Evolutionary conservation across 1,140 invertebrate genomes (phyloP).

Genomic region (Brachionus plicatilis): DNA sequence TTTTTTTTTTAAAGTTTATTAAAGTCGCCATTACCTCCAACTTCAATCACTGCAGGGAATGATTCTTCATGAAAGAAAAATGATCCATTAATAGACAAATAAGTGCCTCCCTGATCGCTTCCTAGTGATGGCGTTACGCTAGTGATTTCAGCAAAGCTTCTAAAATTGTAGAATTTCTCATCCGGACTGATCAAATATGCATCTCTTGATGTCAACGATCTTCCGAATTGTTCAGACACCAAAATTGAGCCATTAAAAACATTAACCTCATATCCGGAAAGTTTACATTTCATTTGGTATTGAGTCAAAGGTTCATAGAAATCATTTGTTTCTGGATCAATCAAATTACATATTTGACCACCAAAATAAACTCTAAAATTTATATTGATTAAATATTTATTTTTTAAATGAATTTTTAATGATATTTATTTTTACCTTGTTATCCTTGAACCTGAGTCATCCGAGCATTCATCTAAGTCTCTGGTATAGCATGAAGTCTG

Average conservation of each 20-base stretch:
- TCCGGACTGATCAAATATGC: not conserved
- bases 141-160: conserved; percentile 43
- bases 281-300: not conserved
- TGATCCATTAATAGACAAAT: conserved; percentile 44
- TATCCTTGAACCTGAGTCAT: not conserved
- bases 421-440: not conserved
- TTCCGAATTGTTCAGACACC: conserved; percentile 19
- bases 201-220: not conserved
- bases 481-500: conserved; percentile 14
- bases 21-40: not conserved
- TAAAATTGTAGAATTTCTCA: conserved; percentile 36
- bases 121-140: conserved; percentile 43
- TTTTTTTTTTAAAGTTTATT: not conserved
- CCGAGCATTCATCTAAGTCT: conserved; percentile 12
- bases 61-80: conserved; percentile 45
- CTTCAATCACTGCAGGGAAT: not conserved
- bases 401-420: not conserved
- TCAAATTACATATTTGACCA: conserved; percentile 20
- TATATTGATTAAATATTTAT: not conserved
- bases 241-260: not conserved
- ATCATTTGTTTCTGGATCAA: conserved; percentile 3
- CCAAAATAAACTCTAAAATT: conserved; percentile 13
- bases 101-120: conserved; percentile 44
- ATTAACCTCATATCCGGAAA: not conserved
- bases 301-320: not conserved